A percentile compares a stretch with the other conserved stretches of the same genome.
Evolutionary conservation across 2,113 vertebrate genomes (phyloP).

Genomic region (Nipponia nippon): DNA sequence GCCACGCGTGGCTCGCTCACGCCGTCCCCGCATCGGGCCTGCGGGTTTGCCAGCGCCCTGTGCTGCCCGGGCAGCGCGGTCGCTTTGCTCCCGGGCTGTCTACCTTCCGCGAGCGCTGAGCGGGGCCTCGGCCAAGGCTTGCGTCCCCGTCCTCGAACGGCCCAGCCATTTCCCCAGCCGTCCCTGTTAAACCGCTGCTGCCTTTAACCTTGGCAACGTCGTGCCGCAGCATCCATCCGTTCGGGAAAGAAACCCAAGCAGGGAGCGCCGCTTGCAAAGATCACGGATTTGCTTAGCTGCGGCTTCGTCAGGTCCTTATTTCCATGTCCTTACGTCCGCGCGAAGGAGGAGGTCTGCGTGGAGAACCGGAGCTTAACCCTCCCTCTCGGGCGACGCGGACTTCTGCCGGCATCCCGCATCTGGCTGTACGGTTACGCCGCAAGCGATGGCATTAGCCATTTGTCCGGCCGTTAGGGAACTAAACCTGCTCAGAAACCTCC

Average conservation of each 20-base stretch:
- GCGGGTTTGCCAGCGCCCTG: background rate
- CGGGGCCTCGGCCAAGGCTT: background rate
- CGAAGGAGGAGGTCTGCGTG: background rate
- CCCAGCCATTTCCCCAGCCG: background rate
- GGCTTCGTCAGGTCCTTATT: background rate
- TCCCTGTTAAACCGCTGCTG: background rate
- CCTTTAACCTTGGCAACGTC: constrained; percentile 4
- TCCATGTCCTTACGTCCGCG: background rate
- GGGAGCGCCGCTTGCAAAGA: background rate
- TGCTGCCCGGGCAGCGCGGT: background rate
- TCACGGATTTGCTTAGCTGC: background rate
- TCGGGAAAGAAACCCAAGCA: background rate
- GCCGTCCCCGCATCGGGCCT: background rate
- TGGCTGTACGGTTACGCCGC: background rate
- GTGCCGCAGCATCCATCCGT: background rate
- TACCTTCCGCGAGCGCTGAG: background rate
- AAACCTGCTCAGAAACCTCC: background rate
- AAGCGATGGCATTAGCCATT: background rate
- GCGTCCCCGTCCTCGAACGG: background rate
- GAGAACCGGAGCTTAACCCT: background rate
- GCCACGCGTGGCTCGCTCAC: background rate
- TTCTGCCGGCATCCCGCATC: background rate
- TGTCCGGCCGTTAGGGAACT: background rate
- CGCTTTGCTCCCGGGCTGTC: background rate
- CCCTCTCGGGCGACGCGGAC: background rate